Base-by-base conservation (phyloP, 2,113 vertebrate species). In the Oenanthe melanoleuca region DNA sequence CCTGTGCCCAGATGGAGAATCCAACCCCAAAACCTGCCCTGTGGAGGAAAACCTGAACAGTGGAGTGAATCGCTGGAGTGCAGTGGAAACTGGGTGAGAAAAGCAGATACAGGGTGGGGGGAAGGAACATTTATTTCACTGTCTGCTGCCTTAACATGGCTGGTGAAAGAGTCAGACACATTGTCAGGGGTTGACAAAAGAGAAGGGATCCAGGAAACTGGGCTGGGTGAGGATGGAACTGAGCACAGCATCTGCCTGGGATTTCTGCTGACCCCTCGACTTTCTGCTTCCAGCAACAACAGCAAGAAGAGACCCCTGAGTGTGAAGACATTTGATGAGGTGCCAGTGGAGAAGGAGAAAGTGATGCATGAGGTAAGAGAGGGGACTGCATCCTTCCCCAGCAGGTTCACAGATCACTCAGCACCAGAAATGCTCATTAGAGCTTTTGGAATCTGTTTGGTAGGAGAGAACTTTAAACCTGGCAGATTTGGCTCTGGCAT, bases 261-360 rank as follows among this genome's bases (percentile, higher is more conserved):
- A 8, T 83, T 86, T 12, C 2, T 5, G 23, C 65, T 90, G 56
- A 89, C 49, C 74, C 74, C 70, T 65, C 18, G 2, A 38, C 31
- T 79, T 59, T 53, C 92, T 61, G 45, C 83, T 97, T 97, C 42
- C 94, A 97, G 96, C 4, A 95, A 59, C 86, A 98, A 95, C 96
- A 97, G 98, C 92, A 98, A 99, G 97, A 97, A 98, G 93, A 97
- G 98, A 59, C 99, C 99, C 16, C 97, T 97, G 73, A 99, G 98
- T 60, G 98, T 99, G 88, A 99, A 99, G 97, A 99, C 98, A 8
- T 99, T 99, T 84, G 99, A 99, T 74, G 98, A 99, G 81, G 98
- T 99, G 84, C 98, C 98, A 64, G 97, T 98, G 96, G 98, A 98
- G 90, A 97, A 97, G 33, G 97, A 98, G 91, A 97, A 98, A 88